Evolutionary conservation across 2,888 invertebrate genomes (phyloP), one percentile per base, ranked within the genome.

Genomic region (Anagyrus pseudococci): DNA sequence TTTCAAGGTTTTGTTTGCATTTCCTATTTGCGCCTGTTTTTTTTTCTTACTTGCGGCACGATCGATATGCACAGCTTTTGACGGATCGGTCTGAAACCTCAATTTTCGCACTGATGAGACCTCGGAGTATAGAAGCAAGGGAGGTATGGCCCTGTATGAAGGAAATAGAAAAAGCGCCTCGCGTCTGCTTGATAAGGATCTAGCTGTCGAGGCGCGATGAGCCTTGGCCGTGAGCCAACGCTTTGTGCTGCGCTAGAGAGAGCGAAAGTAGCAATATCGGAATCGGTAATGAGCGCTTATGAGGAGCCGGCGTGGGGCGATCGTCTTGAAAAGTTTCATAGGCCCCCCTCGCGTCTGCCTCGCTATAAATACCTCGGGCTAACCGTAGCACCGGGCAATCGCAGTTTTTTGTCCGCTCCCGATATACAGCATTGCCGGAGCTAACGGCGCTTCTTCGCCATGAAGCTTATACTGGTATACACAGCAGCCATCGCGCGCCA

Each of bases 221-320:
- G 20, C 60, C 56, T 63, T 66, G 66, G 62, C 66, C 59, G 29
- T 62, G 60, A 46, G 62, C 66, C 66, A 66, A 44, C 46, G 41
- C 20, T 19, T 15, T 10, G 1, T 22, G 29, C 26, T 6, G 19
- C 6, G 23, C 23, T 7, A 54, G 63, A 63, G 48, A 66, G 66
- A 66, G 66, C 66, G 66, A 66, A 66, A 66, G 66, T 66, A 55
- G n/a, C 33, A 22, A 6, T 58, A 26, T 41, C 20, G 54, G 62
- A 62, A 66, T 62, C 15, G 29, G 10, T 53, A 57, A 66, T 62
- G 59, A 57, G 53, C 54, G 29, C 4, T 44, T 10, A 33, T 20
- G 25, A 20, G 41, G 17, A 22, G 53, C 55, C 37, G 43, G 43
- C 44, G 58, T 2, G 25, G 33, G n/a, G 6, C n/a, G n/a, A n/a